Conservation (phyloP, 2,113 vertebrate genomes). For the Sciurus niger region DNA sequence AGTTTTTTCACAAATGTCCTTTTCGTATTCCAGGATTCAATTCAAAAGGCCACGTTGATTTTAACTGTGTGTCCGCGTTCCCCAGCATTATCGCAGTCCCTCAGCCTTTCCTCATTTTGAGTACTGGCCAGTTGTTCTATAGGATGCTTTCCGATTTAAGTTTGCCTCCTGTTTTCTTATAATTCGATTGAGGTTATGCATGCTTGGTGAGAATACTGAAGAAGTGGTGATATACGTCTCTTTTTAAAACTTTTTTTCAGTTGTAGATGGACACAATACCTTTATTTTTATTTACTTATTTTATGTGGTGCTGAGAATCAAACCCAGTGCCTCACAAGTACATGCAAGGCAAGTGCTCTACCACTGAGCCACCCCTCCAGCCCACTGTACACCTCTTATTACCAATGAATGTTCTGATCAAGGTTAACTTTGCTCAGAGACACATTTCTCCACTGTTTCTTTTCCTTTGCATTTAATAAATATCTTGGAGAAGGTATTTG, state of each 20-base stretch:
- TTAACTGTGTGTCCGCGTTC: background rate
- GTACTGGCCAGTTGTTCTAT: background rate
- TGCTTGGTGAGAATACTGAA: background rate
- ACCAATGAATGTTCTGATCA: background rate
- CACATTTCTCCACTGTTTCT: background rate
- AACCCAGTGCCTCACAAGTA: too few relatives aligned
- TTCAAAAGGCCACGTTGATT: background rate
- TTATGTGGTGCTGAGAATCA: too few relatives aligned
- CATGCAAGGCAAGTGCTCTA: too few relatives aligned
- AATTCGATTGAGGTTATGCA: background rate
- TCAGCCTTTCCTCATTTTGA: background rate
- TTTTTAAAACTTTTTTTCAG: background rate
- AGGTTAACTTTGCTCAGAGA: background rate
- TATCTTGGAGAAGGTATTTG: background rate
- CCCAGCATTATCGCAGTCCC: too few relatives aligned
- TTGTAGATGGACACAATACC: too few relatives aligned
- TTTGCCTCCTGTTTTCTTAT: background rate
- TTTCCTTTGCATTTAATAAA: conserved; percentile 21
- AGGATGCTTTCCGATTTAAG: background rate
- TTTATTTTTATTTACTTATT: too few relatives aligned
- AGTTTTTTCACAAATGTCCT: background rate
- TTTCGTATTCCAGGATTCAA: background rate
- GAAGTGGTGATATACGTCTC: background rate
- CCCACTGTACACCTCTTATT: background rate
- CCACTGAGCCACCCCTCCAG: too few relatives aligned